phyloP scores from a whole-genome alignment of 2,113 vertebrate genomes.

The Cyanoderma ruficeps region DNA sequence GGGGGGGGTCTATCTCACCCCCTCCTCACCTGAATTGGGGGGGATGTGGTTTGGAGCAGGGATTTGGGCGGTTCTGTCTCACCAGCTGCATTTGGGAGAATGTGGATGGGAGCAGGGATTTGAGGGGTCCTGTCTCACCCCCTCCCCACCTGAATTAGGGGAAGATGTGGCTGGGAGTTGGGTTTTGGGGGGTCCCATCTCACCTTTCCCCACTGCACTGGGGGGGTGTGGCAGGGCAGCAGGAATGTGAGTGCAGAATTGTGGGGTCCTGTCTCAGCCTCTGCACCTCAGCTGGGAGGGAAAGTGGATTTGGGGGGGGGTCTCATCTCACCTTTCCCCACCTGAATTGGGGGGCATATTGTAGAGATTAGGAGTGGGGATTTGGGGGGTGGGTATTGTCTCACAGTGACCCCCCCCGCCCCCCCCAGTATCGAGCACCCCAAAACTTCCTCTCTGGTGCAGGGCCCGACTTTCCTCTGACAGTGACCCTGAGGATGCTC shows the following conservation, averaged over 20 bases:
- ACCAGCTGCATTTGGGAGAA: not conserved
- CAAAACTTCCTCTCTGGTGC: not conserved
- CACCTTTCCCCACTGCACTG: not conserved
- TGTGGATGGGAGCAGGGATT: not conserved
- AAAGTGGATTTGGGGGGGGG: not conserved
- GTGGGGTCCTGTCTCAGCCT: not conserved
- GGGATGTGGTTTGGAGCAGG: not conserved
- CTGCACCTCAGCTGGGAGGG: not conserved
- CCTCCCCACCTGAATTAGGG: not conserved
- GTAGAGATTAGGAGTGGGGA: not conserved
- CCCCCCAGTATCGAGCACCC: not conserved
- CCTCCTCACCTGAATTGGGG: not conserved
- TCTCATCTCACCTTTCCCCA: not conserved
- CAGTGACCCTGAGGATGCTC: constrained; percentile 77
- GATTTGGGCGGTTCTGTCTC: not conserved
- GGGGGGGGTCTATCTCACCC: not conserved
- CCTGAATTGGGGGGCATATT: not conserved
- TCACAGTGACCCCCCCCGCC: not conserved
- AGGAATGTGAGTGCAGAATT: constrained; percentile 55
- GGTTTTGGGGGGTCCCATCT: not conserved
- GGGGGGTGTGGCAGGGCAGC: not conserved
- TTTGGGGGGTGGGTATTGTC: not conserved
- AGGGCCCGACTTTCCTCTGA: constrained; percentile 76
- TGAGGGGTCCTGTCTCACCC: not conserved
- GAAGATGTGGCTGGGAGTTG: not conserved